These are phyloP conservation scores for Drosophila leontia DNA, from an alignment of 1,140 invertebrate species.

Conservation along the genomic window DNA sequence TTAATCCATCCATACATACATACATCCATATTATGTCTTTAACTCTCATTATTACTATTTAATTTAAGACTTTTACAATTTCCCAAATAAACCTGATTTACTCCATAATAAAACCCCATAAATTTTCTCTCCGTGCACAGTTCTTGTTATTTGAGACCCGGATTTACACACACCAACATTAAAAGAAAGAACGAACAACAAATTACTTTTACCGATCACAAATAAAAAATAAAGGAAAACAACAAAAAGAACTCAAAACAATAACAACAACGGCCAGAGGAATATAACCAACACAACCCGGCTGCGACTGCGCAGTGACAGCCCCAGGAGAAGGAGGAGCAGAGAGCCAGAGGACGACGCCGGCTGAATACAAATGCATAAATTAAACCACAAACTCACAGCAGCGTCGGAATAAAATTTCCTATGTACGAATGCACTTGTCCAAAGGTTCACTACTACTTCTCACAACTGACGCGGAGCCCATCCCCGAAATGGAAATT, in stretches of 20 bases:
- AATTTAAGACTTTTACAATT: no score
- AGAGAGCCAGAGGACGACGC: slow-evolving; percentile 51
- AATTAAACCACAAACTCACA: slow-evolving; percentile 63
- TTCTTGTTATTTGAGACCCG: slow-evolving; percentile 78
- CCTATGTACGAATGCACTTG: slow-evolving; percentile 80
- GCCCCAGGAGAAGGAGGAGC: slow-evolving; percentile 19
- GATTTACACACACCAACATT: slow-evolving; percentile 68
- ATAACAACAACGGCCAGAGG: no score
- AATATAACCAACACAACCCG: slow-evolving; percentile 25
- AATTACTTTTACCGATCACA: slow-evolving; percentile 81
- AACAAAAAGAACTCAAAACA: no score
- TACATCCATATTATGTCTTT: no score
- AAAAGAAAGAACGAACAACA: slow-evolving; percentile 73
- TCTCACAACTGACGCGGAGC: slow-evolving; percentile 33
- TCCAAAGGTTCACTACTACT: slow-evolving; percentile 67
- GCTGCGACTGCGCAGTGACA: slow-evolving; percentile 55
- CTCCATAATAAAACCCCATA: not conserved
- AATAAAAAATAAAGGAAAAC: slow-evolving; percentile 17
- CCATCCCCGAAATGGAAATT: slow-evolving; percentile 51
- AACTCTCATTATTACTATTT: not conserved
- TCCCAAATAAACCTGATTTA: not conserved
- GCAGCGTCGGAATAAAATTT: slow-evolving; percentile 62
- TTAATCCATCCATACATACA: not conserved
- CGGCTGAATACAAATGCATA: slow-evolving; percentile 74
- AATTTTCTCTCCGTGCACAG: slow-evolving; percentile 50